Percentiles rank a stretch among this genome's conserved stretches.
Evolutionary conservation across 2,797 vertebrate species (phyloP).

Genomic region (Anolis apletophallus): DNA sequence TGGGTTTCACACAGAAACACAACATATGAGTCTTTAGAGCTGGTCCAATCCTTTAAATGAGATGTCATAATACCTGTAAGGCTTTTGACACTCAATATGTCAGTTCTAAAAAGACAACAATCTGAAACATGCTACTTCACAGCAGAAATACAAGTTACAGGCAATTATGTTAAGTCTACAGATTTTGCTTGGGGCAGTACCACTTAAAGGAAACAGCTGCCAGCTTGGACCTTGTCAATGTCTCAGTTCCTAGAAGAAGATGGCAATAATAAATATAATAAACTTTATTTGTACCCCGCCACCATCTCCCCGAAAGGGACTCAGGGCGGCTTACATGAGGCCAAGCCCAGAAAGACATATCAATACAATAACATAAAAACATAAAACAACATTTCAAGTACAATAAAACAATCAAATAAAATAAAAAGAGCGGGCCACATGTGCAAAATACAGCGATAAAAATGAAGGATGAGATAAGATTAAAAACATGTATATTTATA

Average conservation of each 20-base stretch:
- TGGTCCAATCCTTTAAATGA: background rate
- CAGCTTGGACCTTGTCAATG: background rate
- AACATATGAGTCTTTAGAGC: background rate
- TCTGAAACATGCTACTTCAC: background rate
- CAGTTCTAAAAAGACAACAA: background rate
- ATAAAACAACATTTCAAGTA: no score
- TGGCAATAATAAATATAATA: no score
- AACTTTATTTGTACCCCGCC: no score
- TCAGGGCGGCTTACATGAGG: no score
- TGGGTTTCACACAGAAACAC: background rate
- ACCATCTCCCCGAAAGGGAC: no score
- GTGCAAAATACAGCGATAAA: no score
- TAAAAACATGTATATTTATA: no score
- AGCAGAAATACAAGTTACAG: background rate
- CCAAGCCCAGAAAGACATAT: no score
- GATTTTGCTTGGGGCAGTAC: background rate
- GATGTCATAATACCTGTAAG: background rate
- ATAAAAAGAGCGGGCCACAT: no score
- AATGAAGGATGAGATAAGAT: no score
- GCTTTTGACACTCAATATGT: background rate
- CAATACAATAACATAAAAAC: no score
- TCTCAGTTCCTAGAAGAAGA: background rate
- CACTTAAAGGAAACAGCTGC: background rate
- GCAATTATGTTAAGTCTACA: background rate
- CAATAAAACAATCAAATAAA: no score